A percentile compares a stretch with the other conserved stretches of the same genome.
Conservation (phyloP, 2,888 invertebrate genomes). For the Masnerella sp. region DNA sequence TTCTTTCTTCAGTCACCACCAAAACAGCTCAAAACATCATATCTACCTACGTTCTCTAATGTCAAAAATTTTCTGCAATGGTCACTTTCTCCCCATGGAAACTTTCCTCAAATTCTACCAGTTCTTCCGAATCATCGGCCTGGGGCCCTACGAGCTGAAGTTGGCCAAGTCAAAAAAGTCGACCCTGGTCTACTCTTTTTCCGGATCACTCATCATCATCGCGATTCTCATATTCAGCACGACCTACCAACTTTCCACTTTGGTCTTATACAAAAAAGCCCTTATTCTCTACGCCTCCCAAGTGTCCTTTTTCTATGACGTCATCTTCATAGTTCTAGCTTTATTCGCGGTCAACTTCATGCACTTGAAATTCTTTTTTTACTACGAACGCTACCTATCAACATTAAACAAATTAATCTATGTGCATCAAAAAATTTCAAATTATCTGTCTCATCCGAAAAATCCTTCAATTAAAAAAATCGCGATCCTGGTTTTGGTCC, state of each 20-base stretch:
- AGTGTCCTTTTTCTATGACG: not conserved
- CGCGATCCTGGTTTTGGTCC: not conserved
- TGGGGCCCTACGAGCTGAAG: not conserved
- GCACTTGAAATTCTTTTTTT: not conserved
- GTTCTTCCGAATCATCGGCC: not conserved
- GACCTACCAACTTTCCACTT: not conserved
- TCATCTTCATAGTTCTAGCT: not conserved
- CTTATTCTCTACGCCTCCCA: not conserved
- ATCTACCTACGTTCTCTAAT: not conserved
- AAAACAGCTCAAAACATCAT: no score
- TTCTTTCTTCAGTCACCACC: no score
- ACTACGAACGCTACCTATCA: not conserved
- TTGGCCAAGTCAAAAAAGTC: not conserved
- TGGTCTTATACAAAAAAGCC: not conserved
- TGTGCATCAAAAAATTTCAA: not conserved
- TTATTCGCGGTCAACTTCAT: not conserved
- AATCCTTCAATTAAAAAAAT: no score
- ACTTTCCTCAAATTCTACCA: constrained; percentile 2
- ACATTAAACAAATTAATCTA: constrained; percentile 3
- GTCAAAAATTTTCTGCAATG: not conserved
- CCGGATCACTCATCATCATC: not conserved
- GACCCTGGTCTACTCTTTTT: not conserved
- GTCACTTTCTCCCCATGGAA: not conserved
- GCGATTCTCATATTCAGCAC: not conserved
- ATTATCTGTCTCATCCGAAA: no score